Percentiles rank a stretch among this genome's conserved stretches.
phyloP scores from a whole-genome alignment of 2,113 vertebrate species.

The Daboia siamensis region DNA sequence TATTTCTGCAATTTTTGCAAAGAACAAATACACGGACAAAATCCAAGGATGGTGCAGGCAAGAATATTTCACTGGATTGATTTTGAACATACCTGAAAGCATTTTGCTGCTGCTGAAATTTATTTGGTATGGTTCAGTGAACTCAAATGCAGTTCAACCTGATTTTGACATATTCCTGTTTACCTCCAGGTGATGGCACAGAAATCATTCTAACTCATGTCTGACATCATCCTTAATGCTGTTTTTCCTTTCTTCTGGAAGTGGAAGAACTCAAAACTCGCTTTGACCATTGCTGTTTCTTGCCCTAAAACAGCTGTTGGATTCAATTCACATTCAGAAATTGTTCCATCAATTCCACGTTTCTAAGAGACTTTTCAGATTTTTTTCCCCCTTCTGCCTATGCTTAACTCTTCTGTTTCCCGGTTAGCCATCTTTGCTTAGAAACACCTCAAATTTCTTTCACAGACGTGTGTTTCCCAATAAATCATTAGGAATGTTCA shows the following conservation, averaged over 20 bases:
- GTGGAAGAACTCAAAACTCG: constrained; percentile 33
- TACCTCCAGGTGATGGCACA: constrained; percentile 69
- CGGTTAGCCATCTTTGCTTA: background rate
- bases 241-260: constrained; percentile 42
- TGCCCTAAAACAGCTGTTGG: constrained; percentile 45
- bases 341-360: constrained; percentile 22
- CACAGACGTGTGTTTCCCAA: background rate
- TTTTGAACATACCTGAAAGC: constrained; percentile 72
- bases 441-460: background rate
- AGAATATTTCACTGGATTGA: constrained; percentile 59
- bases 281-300: constrained; percentile 43
- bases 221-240: constrained; percentile 55
- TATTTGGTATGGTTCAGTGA: constrained; percentile 59
- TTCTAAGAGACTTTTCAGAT: constrained; percentile 29
- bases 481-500: background rate
- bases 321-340: constrained; percentile 13
- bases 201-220: constrained; percentile 51
- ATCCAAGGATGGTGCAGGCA: constrained; percentile 40
- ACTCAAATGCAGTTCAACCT: constrained; percentile 57
- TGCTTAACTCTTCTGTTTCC: constrained; percentile 23
- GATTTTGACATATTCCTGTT: constrained; percentile 63
- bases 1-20: constrained; percentile 54
- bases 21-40: constrained; percentile 51
- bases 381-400: background rate
- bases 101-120: constrained; percentile 57